Base-by-base conservation (phyloP, 2,888 invertebrate species). In the Zaprionus lineosus region DNA sequence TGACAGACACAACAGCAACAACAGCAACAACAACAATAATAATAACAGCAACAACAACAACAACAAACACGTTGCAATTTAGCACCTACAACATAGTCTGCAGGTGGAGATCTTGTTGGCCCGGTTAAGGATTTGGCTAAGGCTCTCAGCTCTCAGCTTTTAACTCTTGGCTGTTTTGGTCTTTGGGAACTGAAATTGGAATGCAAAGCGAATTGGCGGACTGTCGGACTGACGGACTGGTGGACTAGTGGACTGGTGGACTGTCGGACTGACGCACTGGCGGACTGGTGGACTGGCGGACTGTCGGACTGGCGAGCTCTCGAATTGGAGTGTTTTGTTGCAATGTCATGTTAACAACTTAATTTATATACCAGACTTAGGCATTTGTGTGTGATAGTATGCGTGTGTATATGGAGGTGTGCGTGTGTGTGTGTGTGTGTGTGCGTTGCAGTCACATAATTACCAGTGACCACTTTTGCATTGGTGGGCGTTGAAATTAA, bases 331-430 rank as follows among this genome's bases (percentile, higher is more conserved):
- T 71, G 84, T 86, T 87, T 87, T 87, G 87, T 88, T 78, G 84
- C 81, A 75, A 82, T 86, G 88, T 87, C 88, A 85, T 88, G 88
- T 88, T 88, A 88, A 88, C 88, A 88, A 88, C 88, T 88, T 88
- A 88, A 88, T 88, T 88, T 88, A 88, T 88, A 72, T 77, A 76
- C 72, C 21, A 44, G 21, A 11, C 64, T 58, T 55, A 55, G 44
- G 52, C 69, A 53, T 63, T 43, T 50, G 58, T 14, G 4, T 31
- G 40, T 58, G 58, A 31, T 21, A 14, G 33, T 36, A 6, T 2
- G 11, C 8, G 8, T 37, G 2, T 14, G 12, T 37, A 21, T 24
- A n/a, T 24, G 39, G 9, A 12, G 19, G 21, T 21, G 60, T 34
- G 21, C n/a, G 39, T 24, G 14, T 24, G 39, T 21, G 21, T 37